Conservation (phyloP, 2,888 invertebrate genomes). For the Melinaea marsaeus region DNA sequence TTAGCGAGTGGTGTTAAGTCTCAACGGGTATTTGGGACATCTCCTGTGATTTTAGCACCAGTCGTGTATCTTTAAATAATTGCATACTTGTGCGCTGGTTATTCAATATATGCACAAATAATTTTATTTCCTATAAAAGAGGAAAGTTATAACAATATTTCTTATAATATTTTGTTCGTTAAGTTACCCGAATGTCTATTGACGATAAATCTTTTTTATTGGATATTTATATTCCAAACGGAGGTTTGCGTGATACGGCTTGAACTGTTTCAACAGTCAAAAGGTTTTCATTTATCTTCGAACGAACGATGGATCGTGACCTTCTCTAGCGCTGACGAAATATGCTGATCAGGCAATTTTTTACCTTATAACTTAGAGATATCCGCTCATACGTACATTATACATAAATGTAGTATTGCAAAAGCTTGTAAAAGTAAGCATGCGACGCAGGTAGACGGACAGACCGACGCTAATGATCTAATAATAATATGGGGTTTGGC, state of each 20-base stretch:
- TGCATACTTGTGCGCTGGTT: not conserved
- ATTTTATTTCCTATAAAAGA: too few relatives aligned
- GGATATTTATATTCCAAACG: slow-evolving; percentile 3
- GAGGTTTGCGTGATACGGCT: slow-evolving; percentile 12
- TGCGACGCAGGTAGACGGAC: slow-evolving; percentile 57
- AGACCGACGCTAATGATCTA: slow-evolving; percentile 62
- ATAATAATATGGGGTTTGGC: slow-evolving; percentile 70
- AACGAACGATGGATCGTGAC: slow-evolving; percentile 29
- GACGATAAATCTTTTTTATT: not conserved
- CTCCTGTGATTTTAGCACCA: slow-evolving; percentile 21
- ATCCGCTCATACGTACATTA: slow-evolving; percentile 12
- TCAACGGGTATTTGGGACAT: slow-evolving; percentile 25
- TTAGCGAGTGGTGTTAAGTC: slow-evolving; percentile 14
- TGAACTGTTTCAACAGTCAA: slow-evolving; percentile 22
- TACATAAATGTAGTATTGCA: slow-evolving; percentile 22
- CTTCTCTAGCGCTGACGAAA: slow-evolving; percentile 29
- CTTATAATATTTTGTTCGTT: too few relatives aligned
- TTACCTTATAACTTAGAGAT: slow-evolving; percentile 15
- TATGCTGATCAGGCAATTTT: slow-evolving; percentile 18
- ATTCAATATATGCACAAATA: too few relatives aligned
- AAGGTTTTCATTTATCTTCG: slow-evolving; percentile 23
- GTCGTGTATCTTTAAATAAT: not conserved
- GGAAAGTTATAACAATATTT: too few relatives aligned
- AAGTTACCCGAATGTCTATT: too few relatives aligned
- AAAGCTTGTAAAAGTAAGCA: slow-evolving; percentile 24